Base-by-base conservation (phyloP, 2,113 vertebrate genomes). In the Anhinga anhinga region DNA sequence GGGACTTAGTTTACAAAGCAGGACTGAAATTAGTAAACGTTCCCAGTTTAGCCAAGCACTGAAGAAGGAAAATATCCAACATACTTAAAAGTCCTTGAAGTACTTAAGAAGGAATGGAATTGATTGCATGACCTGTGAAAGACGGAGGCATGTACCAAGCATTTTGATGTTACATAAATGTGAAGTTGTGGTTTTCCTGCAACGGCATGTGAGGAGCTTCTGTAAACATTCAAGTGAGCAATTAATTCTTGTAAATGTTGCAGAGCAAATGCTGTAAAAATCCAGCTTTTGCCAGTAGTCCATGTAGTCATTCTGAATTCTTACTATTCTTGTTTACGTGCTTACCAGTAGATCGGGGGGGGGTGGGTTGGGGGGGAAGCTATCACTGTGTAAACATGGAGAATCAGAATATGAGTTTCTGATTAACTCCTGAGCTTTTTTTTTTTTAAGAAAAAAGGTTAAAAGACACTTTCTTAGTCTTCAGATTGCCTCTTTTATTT, bases 351-450 rank as follows among this genome's bases (percentile, higher is more conserved):
- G 36, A 55, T 44, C 14, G 15, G 44, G 16, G 42, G 42, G 10
- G 40, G 42, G 44, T 14, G 16, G 44, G 17, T n/a, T 15, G 2
- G 5, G 10, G 5, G 0, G 0, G 3, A 8, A 17, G 1, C 8
- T 29, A 7, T 22, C 7, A 15, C 18, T 53, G 5, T 63, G 22
- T 77, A 45, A 93, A 30, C 14, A 42, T 0, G 0, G 72, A 82
- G 32, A 90, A 90, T 62, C 13, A 9, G 40, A 85, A 45, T 44
- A 44, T 21, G 13, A 47, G 7, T 85, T 87, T 70, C 44, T 88
- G 56, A 40, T 44, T 44, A 44, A 44, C 42, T 44, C 42, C 42
- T 15, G 42, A 16, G 38, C 38, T 10, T 40, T 40, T 44, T 15
- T 42, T 44, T 44, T 15, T 44, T 44, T 16, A 44, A 44, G 15